These are phyloP conservation scores for Psilanteris sp. DNA, from an alignment of 1,140 invertebrate species.

Conservation along the genomic window DNA sequence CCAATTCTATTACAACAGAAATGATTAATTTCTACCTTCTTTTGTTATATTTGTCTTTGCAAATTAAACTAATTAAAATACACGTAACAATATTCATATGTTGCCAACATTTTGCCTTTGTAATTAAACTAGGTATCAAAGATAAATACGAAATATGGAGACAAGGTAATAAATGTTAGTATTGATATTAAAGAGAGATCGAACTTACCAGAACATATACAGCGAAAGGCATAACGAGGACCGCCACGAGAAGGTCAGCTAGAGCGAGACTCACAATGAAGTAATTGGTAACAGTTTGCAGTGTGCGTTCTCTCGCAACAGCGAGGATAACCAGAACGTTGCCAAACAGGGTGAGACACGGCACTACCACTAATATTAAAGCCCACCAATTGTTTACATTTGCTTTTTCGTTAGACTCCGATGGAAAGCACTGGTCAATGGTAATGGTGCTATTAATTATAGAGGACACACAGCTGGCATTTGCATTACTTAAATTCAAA, in stretches of 20 bases:
- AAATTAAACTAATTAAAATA: too few species aligned
- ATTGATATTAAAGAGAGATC: slow-evolving; percentile 7
- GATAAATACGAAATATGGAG: too few species aligned
- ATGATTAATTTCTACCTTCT: too few species aligned
- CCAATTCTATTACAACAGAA: too few species aligned
- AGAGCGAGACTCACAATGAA: slow-evolving; percentile 99
- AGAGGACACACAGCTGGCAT: slow-evolving; percentile 67
- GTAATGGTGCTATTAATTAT: slow-evolving; percentile 79
- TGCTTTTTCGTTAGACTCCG: slow-evolving; percentile 66
- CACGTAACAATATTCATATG: too few species aligned
- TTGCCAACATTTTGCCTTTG: too few species aligned
- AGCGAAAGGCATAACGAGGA: slow-evolving; percentile 98
- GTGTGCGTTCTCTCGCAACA: slow-evolving; percentile 87
- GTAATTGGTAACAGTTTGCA: slow-evolving; percentile 98
- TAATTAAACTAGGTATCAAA: too few species aligned
- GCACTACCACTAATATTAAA: slow-evolving; percentile 92
- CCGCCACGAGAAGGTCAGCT: slow-evolving; percentile 96
- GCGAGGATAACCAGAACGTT: slow-evolving; percentile 97
- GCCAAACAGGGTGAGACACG: slow-evolving; percentile 96
- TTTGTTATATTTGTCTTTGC: too few species aligned
- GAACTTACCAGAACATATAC: slow-evolving; percentile 88
- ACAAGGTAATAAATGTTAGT: too few species aligned
- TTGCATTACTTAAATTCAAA: slow-evolving; percentile 65
- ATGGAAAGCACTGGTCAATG: slow-evolving; percentile 74
- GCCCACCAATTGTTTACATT: slow-evolving; percentile 89